Conservation (phyloP, 1,140 invertebrate genomes). For the Steinernema feltiae region DNA sequence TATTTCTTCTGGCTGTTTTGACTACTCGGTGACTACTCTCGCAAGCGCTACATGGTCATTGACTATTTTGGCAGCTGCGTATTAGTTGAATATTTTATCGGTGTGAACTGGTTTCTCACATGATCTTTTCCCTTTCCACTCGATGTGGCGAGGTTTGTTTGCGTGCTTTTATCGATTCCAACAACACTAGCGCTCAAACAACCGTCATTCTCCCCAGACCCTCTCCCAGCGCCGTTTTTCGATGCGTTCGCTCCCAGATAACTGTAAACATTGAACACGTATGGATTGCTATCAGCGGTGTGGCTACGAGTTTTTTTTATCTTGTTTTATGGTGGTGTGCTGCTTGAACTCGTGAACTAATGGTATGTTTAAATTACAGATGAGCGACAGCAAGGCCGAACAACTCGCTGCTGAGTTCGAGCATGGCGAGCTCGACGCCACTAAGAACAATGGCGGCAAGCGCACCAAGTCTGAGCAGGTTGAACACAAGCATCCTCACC, state of each 20-base stretch:
- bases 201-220: background rate
- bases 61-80: too few relatives aligned
- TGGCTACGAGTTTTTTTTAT: background rate
- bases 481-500: constrained; percentile 42
- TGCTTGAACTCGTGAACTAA: background rate
- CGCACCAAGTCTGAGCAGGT: constrained; percentile 44
- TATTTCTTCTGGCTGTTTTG: too few relatives aligned
- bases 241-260: background rate
- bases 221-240: background rate
- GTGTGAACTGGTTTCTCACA: background rate
- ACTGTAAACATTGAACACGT: background rate
- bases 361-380: background rate
- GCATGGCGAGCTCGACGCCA: constrained; percentile 33
- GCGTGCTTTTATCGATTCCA: constrained; percentile 7
- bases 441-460: constrained; percentile 31
- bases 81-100: too few relatives aligned
- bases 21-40: too few relatives aligned
- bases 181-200: background rate
- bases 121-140: background rate
- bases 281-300: background rate
- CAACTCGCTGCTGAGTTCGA: constrained; percentile 20
- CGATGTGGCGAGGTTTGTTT: background rate
- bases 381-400: constrained; percentile 19
- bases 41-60: too few relatives aligned
- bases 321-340: background rate